A percentile compares a stretch with the other conserved stretches of the same genome.
Conservation (phyloP, 2,113 vertebrate species). For the Larimichthys polyactis region DNA sequence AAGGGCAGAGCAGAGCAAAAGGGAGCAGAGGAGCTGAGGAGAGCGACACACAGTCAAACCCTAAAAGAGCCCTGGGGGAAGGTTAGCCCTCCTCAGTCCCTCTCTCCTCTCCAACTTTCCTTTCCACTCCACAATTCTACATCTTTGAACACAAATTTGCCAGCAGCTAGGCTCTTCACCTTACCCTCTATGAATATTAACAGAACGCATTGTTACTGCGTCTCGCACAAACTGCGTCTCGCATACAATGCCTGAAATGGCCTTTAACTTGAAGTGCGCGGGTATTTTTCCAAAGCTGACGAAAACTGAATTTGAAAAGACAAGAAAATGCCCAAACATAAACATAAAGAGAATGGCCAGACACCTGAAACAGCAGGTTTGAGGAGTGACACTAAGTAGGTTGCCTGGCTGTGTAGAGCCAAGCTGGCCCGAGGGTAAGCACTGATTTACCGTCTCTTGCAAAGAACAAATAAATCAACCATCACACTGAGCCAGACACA, state of each 20-base stretch:
- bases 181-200: constrained; percentile 61
- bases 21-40: constrained; percentile 64
- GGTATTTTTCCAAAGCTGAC: constrained; percentile 30
- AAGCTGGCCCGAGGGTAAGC: constrained; percentile 70
- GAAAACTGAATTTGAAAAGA: constrained; percentile 45
- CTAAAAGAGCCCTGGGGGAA: constrained; percentile 81
- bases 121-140: constrained; percentile 34
- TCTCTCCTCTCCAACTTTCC: constrained; percentile 30
- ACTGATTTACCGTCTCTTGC: constrained; percentile 73
- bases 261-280: constrained; percentile 20
- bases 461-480: constrained; percentile 82
- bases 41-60: constrained; percentile 55
- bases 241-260: neutral
- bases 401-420: constrained; percentile 59
- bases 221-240: constrained; percentile 30
- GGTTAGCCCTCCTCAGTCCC: constrained; percentile 70
- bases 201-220: constrained; percentile 28
- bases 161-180: constrained; percentile 56
- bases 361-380: constrained; percentile 41
- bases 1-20: constrained; percentile 67
- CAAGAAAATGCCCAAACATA: constrained; percentile 43
- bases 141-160: constrained; percentile 74
- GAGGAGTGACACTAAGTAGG: constrained; percentile 70
- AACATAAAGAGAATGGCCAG: constrained; percentile 29
- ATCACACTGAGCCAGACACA: constrained; percentile 79